Evolutionary conservation across 2,888 invertebrate genomes (phyloP), one percentile per base, ranked within the genome.

Genomic region (Caenorhabditis angaria): DNA sequence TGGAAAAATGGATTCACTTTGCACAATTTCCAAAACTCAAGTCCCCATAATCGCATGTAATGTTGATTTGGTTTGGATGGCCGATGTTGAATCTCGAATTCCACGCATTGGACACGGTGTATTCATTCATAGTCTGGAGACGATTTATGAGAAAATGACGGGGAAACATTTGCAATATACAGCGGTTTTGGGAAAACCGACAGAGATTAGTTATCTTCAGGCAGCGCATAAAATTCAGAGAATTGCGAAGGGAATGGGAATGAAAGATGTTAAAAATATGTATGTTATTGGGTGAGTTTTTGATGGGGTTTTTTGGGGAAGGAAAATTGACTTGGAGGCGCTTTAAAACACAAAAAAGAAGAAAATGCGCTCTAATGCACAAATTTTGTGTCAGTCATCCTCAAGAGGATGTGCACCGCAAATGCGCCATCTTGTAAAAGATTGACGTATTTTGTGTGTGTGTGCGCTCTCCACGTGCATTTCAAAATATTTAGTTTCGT

Each of bases 31-130:
- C 8, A n/a, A 35, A 24, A 54, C 25, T 18, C 92, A 92, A 86
- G 89, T 92, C 76, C 92, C 92, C 35, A 87, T 92, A n/a, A 87
- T 92, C 66, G 92, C 91, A 0, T 92, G 92, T 83, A 92, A 92
- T 82, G 91, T 91, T 90, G 92, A 92, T 88, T 88, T 92, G 55
- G 88, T 91, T 61, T 92, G 91, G 91, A 91, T 91, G 89, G 91
- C 91, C 1, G 91, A 92, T 81, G 91, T 91, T 10, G 90, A 90
- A 24, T 90, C 91, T 88, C 91, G 90, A 35, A 90, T 91, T 87
- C 92, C 92, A 1, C 89, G 92, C 78, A 90, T 91, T 87, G 92
- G 91, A 0, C 92, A 92, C 85, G 92, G 92, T 4, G 91, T 91
- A 57, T 92, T 91, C 85, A 87, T 92, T 29, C 87, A 90, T 14